These are phyloP conservation scores for Pseudochirops cupreus DNA, from an alignment of 2,797 vertebrate genomes.

Conservation along the genomic window DNA sequence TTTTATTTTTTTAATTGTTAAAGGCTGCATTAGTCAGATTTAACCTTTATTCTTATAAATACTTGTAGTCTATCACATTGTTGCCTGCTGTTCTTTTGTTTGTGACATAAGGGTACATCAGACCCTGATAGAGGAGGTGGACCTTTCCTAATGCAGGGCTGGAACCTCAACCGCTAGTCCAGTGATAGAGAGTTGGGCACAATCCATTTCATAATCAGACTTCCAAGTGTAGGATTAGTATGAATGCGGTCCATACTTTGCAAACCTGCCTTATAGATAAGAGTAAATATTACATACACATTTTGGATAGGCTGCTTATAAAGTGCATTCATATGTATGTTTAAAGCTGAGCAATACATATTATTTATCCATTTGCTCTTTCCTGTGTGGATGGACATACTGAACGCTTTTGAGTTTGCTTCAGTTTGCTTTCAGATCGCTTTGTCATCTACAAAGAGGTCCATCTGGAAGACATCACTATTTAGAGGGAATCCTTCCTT, in stretches of 20 bases:
- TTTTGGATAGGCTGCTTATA: neutral
- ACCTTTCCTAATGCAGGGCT: neutral
- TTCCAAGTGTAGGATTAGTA: neutral
- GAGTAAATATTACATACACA: neutral
- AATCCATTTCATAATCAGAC: neutral
- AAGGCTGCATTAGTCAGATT: neutral
- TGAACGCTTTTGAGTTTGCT: neutral
- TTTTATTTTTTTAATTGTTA: neutral
- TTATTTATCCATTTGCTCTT: neutral
- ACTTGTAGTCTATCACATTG: neutral
- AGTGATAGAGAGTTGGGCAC: neutral
- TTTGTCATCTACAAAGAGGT: neutral
- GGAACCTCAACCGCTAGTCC: neutral
- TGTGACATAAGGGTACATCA: neutral
- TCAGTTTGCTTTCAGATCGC: neutral
- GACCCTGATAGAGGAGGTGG: neutral
- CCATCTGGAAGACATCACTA: neutral
- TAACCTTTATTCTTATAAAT: neutral
- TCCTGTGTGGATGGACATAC: neutral
- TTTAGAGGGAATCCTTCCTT: neutral
- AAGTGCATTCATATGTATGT: neutral
- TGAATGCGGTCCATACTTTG: neutral
- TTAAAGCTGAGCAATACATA: neutral
- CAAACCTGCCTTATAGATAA: neutral
- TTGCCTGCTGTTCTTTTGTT: neutral